Evolutionary conservation across 2,888 invertebrate genomes (phyloP).

Genomic region (Orgyia antiqua): DNA sequence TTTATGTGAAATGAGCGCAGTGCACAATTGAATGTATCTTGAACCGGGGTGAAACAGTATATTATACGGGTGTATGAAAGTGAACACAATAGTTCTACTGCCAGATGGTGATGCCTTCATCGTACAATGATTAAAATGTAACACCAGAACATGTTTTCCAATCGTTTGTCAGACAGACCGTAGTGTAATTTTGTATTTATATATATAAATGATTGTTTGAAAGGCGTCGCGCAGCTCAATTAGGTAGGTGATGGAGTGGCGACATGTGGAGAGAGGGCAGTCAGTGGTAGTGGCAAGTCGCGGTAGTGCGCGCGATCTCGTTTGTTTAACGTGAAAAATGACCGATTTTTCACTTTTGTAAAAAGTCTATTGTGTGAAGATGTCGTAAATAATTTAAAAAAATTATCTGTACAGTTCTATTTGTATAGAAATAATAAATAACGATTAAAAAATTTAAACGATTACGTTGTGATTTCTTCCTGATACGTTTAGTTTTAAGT

Average conservation of each 20-base stretch:
- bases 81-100: slow-evolving; percentile 34
- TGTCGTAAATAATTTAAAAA: slow-evolving; percentile 75
- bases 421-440: slow-evolving; percentile 80
- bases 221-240: slow-evolving; percentile 28
- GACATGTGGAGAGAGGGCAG: neutral
- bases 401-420: slow-evolving; percentile 80
- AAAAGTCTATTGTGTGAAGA: slow-evolving; percentile 77
- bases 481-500: slow-evolving; percentile 53
- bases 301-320: slow-evolving; percentile 57
- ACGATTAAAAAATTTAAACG: slow-evolving; percentile 72
- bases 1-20: slow-evolving; percentile 37
- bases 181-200: slow-evolving; percentile 37
- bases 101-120: slow-evolving; percentile 36
- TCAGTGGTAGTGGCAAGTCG: neutral
- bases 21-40: slow-evolving; percentile 5
- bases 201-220: slow-evolving; percentile 24
- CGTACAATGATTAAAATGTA: slow-evolving; percentile 26
- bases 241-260: slow-evolving; percentile 15
- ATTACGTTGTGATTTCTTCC: slow-evolving; percentile 71
- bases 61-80: slow-evolving; percentile 23
- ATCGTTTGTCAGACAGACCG: slow-evolving; percentile 37
- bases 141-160: slow-evolving; percentile 40
- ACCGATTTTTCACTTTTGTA: slow-evolving; percentile 80
- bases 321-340: slow-evolving; percentile 63
- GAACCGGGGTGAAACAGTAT: slow-evolving; percentile 36